Conservation (phyloP, 2,888 invertebrate species). For the Orchestes rusci region DNA sequence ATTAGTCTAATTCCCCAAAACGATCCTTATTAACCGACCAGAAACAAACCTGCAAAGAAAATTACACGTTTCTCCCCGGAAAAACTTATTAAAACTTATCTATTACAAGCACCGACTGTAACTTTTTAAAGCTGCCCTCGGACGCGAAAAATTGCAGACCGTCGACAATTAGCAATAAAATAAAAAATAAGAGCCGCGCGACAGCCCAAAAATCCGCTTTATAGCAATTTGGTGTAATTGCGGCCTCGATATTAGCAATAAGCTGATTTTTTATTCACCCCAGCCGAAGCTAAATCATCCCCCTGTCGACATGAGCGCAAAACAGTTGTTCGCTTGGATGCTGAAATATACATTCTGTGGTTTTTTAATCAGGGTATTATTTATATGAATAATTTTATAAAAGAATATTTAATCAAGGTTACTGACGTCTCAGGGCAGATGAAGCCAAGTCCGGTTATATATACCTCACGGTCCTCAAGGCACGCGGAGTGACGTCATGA, state of each 20-base stretch:
- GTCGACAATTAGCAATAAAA: slow-evolving; percentile 40
- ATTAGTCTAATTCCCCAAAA: too few relatives aligned
- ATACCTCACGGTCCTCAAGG: too few relatives aligned
- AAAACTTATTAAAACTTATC: slow-evolving; percentile 13
- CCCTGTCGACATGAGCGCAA: slow-evolving; percentile 33
- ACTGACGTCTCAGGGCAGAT: too few relatives aligned
- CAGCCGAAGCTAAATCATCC: slow-evolving; percentile 38
- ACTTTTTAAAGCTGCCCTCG: slow-evolving; percentile 15
- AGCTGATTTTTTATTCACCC: slow-evolving; percentile 49
- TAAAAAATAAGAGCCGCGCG: slow-evolving; percentile 38
- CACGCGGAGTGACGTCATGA: too few relatives aligned
- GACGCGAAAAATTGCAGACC: slow-evolving; percentile 19
- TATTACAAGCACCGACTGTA: slow-evolving; percentile 8
- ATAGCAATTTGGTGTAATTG: slow-evolving; percentile 43
- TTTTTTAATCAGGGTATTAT: too few relatives aligned
- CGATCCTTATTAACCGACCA: too few relatives aligned
- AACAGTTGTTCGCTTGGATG: slow-evolving; percentile 46
- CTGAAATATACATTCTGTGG: too few relatives aligned
- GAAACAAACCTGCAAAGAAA: too few relatives aligned
- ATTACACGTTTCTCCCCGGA: too few relatives aligned
- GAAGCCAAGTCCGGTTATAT: too few relatives aligned
- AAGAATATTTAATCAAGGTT: too few relatives aligned
- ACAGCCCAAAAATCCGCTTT: slow-evolving; percentile 36
- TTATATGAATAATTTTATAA: too few relatives aligned
- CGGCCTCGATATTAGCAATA: slow-evolving; percentile 46